phyloP scores from a whole-genome alignment of 2,888 invertebrate species.

The Malthinus seriepunctatus region DNA sequence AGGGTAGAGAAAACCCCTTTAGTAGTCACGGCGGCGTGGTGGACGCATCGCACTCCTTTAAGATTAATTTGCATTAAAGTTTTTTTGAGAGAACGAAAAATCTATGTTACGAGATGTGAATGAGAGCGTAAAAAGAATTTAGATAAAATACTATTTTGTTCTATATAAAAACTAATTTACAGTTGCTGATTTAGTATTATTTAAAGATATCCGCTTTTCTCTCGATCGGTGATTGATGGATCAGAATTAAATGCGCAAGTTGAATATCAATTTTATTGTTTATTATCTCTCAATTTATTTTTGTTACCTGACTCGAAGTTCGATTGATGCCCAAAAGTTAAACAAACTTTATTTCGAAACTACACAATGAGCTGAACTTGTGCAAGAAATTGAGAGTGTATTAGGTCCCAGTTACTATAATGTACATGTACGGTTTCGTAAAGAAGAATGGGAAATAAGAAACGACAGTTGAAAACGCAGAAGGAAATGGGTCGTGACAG shows the following conservation, averaged over 20 bases:
- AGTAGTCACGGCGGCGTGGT: conserved; percentile 17
- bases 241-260: too few species aligned
- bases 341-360: too few species aligned
- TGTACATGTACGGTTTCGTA: conserved; percentile 18
- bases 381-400: too few species aligned
- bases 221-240: too few species aligned
- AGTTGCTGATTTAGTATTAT: conserved; percentile 2
- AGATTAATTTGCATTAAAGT: conserved; percentile 28
- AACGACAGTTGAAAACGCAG: conserved; percentile 37
- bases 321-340: too few species aligned
- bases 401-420: too few species aligned
- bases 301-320: too few species aligned
- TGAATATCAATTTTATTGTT: too few species aligned
- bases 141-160: neutral
- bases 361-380: too few species aligned
- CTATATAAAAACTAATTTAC: conserved; percentile 13
- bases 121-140: conserved; percentile 8
- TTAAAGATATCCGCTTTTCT: too few species aligned
- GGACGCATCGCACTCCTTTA: conserved; percentile 18
- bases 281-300: too few species aligned
- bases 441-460: conserved; percentile 28
- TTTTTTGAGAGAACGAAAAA: conserved; percentile 11
- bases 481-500: conserved; percentile 39
- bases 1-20: conserved; percentile 17
- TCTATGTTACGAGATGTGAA: conserved; percentile 8